Conservation (phyloP, 2,797 vertebrate genomes). For the Smutsia temminckii region DNA sequence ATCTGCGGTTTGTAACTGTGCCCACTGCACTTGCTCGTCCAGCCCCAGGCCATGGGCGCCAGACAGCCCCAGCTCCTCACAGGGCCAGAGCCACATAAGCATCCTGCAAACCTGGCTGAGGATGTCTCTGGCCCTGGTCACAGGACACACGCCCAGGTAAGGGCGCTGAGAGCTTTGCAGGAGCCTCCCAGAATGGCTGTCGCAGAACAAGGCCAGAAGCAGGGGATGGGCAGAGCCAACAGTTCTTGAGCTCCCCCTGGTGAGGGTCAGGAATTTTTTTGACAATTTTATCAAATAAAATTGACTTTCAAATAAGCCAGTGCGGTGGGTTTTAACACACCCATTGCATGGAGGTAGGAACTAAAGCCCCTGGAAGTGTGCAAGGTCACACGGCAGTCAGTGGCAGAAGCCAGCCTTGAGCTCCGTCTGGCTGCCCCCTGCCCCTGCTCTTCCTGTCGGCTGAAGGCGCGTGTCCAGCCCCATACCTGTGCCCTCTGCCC, state of each 20-base stretch:
- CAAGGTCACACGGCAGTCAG: accelerated
- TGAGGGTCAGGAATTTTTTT: neutral
- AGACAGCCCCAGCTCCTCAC: accelerated
- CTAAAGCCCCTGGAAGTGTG: accelerated
- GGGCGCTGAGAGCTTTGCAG: accelerated
- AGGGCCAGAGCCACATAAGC: neutral
- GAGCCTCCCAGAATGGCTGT: accelerated
- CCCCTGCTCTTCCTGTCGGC: accelerated
- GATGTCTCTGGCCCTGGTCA: accelerated
- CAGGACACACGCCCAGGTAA: accelerated
- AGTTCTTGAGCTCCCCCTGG: neutral
- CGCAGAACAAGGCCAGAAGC: neutral
- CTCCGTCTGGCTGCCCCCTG: accelerated
- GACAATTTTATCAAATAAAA: neutral
- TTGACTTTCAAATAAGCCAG: neutral
- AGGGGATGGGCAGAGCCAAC: accelerated
- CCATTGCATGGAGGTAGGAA: accelerated
- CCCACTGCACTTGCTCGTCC: accelerated
- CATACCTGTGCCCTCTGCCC: constrained; percentile 94
- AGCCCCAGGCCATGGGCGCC: accelerated
- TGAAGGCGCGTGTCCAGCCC: accelerated
- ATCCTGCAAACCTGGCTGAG: too few relatives aligned
- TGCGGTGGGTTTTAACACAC: accelerated
- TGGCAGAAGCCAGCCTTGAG: accelerated
- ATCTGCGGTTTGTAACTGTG: too few relatives aligned